phyloP scores from a whole-genome alignment of 2,113 vertebrate species.

The Pseudorectes ferrugineus region DNA sequence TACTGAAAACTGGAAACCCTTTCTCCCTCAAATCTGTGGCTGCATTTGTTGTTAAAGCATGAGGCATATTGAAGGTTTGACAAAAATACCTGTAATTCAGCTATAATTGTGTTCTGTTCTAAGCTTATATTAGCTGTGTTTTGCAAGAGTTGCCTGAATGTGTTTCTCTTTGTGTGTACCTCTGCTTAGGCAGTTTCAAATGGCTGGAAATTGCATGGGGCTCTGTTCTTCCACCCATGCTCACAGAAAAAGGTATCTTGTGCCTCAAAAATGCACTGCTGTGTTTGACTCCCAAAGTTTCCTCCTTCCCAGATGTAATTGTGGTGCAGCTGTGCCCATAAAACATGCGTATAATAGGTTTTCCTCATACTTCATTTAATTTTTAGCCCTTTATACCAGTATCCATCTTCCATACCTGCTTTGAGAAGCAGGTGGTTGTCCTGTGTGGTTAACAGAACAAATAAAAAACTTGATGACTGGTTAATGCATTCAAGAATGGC shows the following conservation, averaged over 20 bases:
- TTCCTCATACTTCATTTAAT: background rate
- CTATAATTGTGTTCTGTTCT: background rate
- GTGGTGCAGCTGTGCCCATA: background rate
- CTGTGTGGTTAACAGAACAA: background rate
- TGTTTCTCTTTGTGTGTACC: background rate
- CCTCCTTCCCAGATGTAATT: background rate
- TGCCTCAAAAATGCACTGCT: background rate
- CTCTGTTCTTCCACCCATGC: background rate
- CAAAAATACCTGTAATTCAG: background rate
- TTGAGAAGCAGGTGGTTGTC: background rate
- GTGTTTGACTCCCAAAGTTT: background rate
- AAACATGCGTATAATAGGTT: background rate
- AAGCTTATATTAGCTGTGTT: background rate
- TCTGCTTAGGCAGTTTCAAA: background rate
- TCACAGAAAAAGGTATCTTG: background rate
- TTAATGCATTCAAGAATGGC: background rate
- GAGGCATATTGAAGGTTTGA: background rate
- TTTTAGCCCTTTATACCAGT: background rate
- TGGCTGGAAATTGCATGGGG: background rate
- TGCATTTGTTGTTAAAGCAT: background rate
- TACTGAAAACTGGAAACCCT: background rate
- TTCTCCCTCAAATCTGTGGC: background rate
- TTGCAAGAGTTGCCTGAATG: background rate
- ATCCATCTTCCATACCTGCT: background rate
- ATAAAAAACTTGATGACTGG: background rate